Evolutionary conservation across 2,888 invertebrate species (phyloP), one percentile per base, ranked within the genome.

Genomic region (Acrobasis suavella): DNA sequence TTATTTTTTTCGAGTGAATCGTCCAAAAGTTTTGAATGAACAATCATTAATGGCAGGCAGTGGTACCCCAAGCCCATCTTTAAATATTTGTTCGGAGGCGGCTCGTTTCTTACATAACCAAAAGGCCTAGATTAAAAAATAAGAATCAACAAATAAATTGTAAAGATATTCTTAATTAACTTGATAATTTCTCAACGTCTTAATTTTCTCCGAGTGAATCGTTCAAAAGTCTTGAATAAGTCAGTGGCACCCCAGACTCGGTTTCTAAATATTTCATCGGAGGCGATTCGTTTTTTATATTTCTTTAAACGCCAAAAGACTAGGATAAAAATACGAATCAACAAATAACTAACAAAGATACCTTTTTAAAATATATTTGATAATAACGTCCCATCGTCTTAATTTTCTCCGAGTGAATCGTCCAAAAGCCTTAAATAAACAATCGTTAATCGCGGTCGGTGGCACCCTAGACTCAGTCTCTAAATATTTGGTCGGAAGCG

Each of bases 1-100:
- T 17, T 22, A 42, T 14, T 58, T 62, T 58, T n/a, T 52, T 6
- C 32, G 37, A 50, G 9, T 14, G 32, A 62, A 32, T 38, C 17
- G 9, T 62, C 50, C 16, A 63, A 22, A 22, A 56, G 15, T 56
- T 50, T 54, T 66, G 42, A 39, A 51, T 58, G 58, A 62, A 64
- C 66, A 59, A 52, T 56, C 60, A 62, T 59, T 66, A 63, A 64
- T 66, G 79, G 76, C 77, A 65, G 39, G 59, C 71, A 69, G 67
- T 70, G 71, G 73, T 75, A 74, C 80, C 80, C 68, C 75, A 69
- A 65, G 69, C 70, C 73, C 67, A 72, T 77, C 75, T 80, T 82
- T 78, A 88, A 89, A 88, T 86, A 87, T 89, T 89, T 88, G 85
- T 83, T 82, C 73, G 76, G 77, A 74, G 77, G 81, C 76, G 74